phyloP scores from a whole-genome alignment of 2,888 invertebrate genomes.

The Coleophora flavipennella region DNA sequence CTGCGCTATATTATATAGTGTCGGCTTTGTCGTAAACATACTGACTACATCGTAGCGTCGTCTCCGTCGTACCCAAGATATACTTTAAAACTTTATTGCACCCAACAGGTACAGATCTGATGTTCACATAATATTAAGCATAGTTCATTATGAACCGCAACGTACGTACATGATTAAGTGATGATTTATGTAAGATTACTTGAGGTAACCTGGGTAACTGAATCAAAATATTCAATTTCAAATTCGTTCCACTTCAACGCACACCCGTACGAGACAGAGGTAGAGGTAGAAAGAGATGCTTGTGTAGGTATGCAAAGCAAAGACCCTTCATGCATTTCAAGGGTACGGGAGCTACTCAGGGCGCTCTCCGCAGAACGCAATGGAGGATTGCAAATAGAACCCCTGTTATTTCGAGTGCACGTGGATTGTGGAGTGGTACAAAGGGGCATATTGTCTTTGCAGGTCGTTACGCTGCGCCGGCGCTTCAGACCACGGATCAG shows the following conservation, averaged over 20 bases:
- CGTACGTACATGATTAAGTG: too few species aligned
- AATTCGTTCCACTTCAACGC: slow-evolving; percentile 29
- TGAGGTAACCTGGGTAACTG: too few species aligned
- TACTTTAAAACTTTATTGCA: too few species aligned
- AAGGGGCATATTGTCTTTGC: slow-evolving; percentile 62
- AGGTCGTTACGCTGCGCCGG: slow-evolving; percentile 54
- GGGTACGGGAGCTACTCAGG: slow-evolving; percentile 21
- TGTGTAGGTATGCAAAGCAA: slow-evolving; percentile 45
- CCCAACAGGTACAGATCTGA: too few species aligned
- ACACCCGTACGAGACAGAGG: slow-evolving; percentile 24
- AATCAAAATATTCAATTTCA: slow-evolving; percentile 25
- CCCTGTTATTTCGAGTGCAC: slow-evolving; percentile 67
- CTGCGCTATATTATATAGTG: too few species aligned
- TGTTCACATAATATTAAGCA: too few species aligned
- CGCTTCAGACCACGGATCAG: too few species aligned
- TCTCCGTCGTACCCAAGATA: too few species aligned
- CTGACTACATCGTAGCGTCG: too few species aligned
- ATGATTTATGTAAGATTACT: too few species aligned
- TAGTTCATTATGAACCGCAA: too few species aligned
- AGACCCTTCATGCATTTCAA: slow-evolving; percentile 49
- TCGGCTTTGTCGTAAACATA: too few species aligned
- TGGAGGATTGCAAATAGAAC: slow-evolving; percentile 66
- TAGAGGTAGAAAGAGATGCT: slow-evolving; percentile 32
- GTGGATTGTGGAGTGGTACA: slow-evolving; percentile 63
- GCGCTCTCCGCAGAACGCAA: slow-evolving; percentile 38